These are phyloP conservation scores for Notothenia coriiceps DNA, from an alignment of 2,113 vertebrate genomes.

Conservation along the genomic window DNA sequence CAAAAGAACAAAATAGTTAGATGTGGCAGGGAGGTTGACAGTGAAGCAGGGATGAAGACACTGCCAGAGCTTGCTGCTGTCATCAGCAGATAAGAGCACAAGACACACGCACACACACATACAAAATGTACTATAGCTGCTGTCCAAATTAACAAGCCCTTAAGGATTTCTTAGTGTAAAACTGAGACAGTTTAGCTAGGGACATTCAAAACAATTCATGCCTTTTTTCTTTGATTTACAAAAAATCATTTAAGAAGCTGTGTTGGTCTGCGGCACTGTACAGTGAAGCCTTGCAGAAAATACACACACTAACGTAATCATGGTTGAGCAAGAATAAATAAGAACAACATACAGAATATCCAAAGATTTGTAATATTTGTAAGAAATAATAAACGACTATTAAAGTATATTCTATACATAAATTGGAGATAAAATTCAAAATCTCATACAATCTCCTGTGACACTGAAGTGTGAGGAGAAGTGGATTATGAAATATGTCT, in stretches of 20 bases:
- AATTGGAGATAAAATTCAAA: conserved; percentile 5
- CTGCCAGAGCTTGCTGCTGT: conserved; percentile 71
- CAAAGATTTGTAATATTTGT: conserved; percentile 9
- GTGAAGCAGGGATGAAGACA: background rate
- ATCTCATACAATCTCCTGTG: background rate
- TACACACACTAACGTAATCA: conserved; percentile 15
- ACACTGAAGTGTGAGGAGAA: conserved; percentile 4
- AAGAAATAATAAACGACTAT: background rate
- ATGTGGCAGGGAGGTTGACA: conserved; percentile 22
- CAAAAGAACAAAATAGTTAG: conserved; percentile 30
- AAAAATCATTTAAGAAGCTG: conserved; percentile 8
- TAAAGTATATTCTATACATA: background rate
- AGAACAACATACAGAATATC: conserved; percentile 9
- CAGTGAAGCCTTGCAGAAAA: conserved; percentile 8
- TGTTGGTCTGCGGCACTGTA: conserved; percentile 14
- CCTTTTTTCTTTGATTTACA: conserved; percentile 16
- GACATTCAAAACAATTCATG: conserved; percentile 36
- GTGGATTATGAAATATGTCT: conserved; percentile 15
- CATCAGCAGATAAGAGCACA: conserved; percentile 71
- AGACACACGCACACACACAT: conserved; percentile 23
- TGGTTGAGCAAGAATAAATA: background rate
- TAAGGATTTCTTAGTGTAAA: conserved; percentile 39
- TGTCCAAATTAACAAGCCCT: conserved; percentile 71
- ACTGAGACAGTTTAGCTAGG: conserved; percentile 35
- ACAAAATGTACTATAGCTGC: conserved; percentile 39